A percentile compares a stretch with the other conserved stretches of the same genome.
Conservation (phyloP, 2,113 vertebrate genomes). For the Saguinus midas region DNA sequence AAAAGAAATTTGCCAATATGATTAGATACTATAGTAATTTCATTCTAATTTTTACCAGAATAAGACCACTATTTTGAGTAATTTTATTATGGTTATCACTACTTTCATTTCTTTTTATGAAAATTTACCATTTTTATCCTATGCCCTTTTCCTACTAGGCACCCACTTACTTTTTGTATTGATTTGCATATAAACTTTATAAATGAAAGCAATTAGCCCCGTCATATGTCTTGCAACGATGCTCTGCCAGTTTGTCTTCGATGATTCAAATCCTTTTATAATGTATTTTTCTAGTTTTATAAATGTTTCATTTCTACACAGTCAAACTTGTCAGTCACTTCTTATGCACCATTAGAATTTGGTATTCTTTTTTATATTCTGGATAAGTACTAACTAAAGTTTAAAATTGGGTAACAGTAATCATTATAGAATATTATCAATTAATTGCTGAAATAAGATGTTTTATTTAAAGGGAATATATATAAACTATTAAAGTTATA, state of each 20-base stretch:
- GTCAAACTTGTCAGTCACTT: conserved; percentile 5
- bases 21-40: neutral
- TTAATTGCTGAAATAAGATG: neutral
- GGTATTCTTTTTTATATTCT: neutral
- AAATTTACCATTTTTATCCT: conserved; percentile 10
- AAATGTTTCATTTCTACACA: neutral
- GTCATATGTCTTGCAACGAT: conserved; percentile 30
- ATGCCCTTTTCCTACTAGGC: neutral
- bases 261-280: conserved; percentile 3
- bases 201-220: neutral
- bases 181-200: neutral
- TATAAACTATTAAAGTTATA: conserved; percentile 14
- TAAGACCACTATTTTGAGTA: neutral
- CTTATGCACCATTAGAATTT: neutral
- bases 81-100: neutral
- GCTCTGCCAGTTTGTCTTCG: neutral
- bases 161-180: conserved; percentile 8
- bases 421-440: neutral
- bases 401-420: neutral
- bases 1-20: neutral
- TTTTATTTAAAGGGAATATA: conserved; percentile 12
- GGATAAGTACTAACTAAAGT: neutral
- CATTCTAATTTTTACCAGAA: conserved; percentile 14
- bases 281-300: neutral
- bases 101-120: conserved; percentile 41